These are phyloP conservation scores for Oscheius sp. DNA, from an alignment of 2,888 invertebrate genomes.

Conservation along the genomic window DNA sequence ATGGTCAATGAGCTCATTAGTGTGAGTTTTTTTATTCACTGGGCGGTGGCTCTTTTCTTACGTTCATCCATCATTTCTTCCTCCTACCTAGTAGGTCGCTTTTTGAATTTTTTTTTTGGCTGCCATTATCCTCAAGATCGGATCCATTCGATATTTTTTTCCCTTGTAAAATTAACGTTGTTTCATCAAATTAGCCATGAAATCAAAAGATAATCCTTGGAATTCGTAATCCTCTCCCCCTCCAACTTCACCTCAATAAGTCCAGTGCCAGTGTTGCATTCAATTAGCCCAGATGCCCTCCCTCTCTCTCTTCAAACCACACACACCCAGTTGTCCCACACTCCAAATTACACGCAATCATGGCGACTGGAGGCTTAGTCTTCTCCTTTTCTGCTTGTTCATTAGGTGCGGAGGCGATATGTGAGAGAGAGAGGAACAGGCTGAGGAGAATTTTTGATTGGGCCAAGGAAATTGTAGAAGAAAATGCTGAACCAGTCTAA, in stretches of 20 bases:
- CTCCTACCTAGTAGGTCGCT: neutral
- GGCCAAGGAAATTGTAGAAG: no score
- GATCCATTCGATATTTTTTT: no score
- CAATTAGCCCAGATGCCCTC: constrained; percentile 1
- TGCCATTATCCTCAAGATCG: no score
- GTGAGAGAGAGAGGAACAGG: no score
- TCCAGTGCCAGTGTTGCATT: constrained; percentile 3
- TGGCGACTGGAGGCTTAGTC: neutral
- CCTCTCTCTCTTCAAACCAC: neutral
- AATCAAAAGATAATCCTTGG: neutral
- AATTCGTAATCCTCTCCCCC: neutral
- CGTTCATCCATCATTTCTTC: neutral
- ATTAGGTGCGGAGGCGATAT: no score
- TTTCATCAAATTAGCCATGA: no score
- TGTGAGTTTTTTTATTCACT: constrained; percentile 35
- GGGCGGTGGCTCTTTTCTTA: neutral
- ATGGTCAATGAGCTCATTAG: constrained; percentile 52
- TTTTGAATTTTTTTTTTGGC: neutral
- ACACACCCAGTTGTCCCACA: neutral
- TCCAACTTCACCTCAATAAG: neutral
- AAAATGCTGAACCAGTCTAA: no score
- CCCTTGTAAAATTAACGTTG: no score
- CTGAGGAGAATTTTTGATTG: no score
- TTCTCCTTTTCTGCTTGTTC: neutral
- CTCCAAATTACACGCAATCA: constrained; percentile 8